phyloP scores from a whole-genome alignment of 2,888 invertebrate genomes.

The Prosapia bicincta region DNA sequence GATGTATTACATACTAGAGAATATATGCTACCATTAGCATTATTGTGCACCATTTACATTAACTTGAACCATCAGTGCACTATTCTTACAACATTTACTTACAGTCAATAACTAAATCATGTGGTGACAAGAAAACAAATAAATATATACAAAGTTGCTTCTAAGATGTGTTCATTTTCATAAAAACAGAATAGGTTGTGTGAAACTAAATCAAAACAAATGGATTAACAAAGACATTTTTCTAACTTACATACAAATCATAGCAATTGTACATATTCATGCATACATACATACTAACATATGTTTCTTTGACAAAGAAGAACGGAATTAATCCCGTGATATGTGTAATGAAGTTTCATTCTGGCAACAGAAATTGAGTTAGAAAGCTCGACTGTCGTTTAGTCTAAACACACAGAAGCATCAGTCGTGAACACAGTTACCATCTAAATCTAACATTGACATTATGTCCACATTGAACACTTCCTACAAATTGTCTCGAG shows the following conservation, averaged over 20 bases:
- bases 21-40: not conserved
- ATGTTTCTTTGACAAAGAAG: not conserved
- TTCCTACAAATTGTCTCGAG: slow-evolving; percentile 14
- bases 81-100: slow-evolving; percentile 5
- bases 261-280: not conserved
- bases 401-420: slow-evolving; percentile 14
- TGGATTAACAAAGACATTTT: not conserved
- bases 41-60: slow-evolving; percentile 11
- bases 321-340: slow-evolving; percentile 16
- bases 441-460: slow-evolving; percentile 27
- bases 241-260: not conserved
- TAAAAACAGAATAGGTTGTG: not conserved
- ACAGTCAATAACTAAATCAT: not conserved
- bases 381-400: not conserved
- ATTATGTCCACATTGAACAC: slow-evolving; percentile 17
- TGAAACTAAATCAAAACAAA: not conserved
- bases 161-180: not conserved
- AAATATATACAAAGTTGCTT: not conserved
- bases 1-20: not conserved
- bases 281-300: not conserved
- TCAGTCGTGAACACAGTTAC: slow-evolving; percentile 24
- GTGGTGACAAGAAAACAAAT: not conserved
- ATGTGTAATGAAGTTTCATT: slow-evolving; percentile 8
- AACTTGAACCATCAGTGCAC: slow-evolving; percentile 16
- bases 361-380: not conserved